Evolutionary conservation across 1,140 invertebrate genomes (phyloP).

Genomic region (Babylonia areolata): DNA sequence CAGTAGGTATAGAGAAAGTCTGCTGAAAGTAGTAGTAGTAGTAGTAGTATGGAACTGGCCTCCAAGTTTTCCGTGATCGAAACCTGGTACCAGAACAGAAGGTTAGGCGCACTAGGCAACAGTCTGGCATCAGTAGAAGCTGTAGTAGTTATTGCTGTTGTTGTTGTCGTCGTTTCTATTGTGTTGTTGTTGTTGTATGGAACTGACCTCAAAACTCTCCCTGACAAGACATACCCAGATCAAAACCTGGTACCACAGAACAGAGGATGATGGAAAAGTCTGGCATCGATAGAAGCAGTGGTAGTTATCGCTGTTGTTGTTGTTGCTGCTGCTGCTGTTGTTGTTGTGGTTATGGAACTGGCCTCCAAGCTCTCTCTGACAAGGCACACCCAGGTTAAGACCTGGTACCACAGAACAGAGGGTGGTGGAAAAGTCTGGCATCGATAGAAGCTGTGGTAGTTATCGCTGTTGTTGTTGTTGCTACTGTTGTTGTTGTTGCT

Average conservation of each 20-base stretch:
- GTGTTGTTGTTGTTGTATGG: no score
- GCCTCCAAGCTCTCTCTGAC: slow-evolving; percentile 96
- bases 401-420: slow-evolving; percentile 81
- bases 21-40: no score
- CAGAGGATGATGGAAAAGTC: slow-evolving; percentile 66
- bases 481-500: neutral
- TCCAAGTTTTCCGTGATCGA: slow-evolving; percentile 91
- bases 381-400: slow-evolving; percentile 85
- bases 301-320: no score
- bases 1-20: no score
- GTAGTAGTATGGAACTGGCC: slow-evolving; percentile 85
- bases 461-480: neutral
- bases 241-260: slow-evolving; percentile 82
- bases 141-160: no score
- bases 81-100: slow-evolving; percentile 81
- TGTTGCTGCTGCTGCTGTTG: no score
- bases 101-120: neutral
- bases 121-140: no score
- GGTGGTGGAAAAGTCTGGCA: no score
- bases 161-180: neutral
- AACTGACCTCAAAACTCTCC: slow-evolving; percentile 95
- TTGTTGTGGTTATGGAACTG: no score
- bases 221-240: slow-evolving; percentile 92
- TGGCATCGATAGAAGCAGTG: no score
- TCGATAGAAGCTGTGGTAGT: no score